These are phyloP conservation scores for Microtus montanus DNA, from an alignment of 2,113 vertebrate genomes.

Conservation along the genomic window DNA sequence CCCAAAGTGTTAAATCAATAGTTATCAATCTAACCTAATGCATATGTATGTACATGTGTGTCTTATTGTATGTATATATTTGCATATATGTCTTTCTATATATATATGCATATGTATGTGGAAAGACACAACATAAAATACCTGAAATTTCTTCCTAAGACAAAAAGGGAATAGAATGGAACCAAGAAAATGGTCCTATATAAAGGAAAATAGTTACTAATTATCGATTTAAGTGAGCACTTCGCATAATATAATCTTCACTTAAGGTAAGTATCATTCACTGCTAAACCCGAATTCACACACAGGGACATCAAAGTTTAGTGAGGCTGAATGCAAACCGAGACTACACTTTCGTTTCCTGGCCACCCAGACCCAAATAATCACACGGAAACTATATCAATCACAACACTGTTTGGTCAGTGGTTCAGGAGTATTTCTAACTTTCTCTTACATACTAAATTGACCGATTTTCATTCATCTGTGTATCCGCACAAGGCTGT, in stretches of 20 bases:
- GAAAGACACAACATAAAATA: background rate
- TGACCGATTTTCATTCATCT: no score
- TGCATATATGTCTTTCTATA: background rate
- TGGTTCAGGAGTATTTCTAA: no score
- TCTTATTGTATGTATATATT: no score
- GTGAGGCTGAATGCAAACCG: background rate
- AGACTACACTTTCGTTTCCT: no score
- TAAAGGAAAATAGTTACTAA: background rate
- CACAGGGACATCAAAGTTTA: background rate
- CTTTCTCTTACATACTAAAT: no score
- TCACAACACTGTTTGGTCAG: no score
- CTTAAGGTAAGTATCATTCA: background rate
- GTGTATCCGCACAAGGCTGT: no score
- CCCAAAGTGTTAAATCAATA: background rate
- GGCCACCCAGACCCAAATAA: no score
- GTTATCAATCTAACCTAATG: background rate
- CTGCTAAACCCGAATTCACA: slow-evolving; percentile 1
- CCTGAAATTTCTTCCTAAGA: background rate
- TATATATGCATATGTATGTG: background rate
- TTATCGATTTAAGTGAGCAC: background rate
- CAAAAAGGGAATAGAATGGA: background rate
- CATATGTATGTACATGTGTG: no score
- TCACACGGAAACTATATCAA: no score
- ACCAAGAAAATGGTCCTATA: background rate
- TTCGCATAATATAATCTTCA: slow-evolving; percentile 11